A percentile compares a stretch with the other conserved stretches of the same genome.
These are phyloP conservation scores for Archips xylosteana DNA, from an alignment of 2,888 invertebrate species.

Conservation along the genomic window DNA sequence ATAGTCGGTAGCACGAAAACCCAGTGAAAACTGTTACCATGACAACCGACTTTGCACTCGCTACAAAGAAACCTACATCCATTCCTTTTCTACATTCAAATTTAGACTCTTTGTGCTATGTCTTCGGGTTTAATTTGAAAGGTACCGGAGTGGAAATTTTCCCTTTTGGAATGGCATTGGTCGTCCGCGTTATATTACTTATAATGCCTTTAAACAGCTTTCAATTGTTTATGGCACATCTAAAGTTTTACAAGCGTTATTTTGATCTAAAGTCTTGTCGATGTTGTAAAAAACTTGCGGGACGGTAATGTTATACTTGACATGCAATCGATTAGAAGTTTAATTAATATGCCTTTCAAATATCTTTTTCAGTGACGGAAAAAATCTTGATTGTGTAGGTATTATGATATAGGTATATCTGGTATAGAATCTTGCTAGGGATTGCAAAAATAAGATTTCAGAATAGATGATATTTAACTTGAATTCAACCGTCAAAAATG, in stretches of 20 bases:
- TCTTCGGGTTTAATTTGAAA: background rate
- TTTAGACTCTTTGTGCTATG: background rate
- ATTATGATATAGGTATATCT: too few species aligned
- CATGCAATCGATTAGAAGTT: background rate
- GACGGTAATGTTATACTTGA: background rate
- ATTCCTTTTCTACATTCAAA: background rate
- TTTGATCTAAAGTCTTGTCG: background rate
- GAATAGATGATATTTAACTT: too few species aligned
- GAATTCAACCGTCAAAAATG: too few species aligned
- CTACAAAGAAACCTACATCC: background rate
- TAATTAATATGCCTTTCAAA: too few species aligned
- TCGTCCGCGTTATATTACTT: background rate
- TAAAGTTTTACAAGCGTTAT: constrained; percentile 3
- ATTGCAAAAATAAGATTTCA: too few species aligned
- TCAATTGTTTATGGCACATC: background rate
- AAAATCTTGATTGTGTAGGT: too few species aligned
- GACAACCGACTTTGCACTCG: background rate
- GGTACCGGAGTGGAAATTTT: background rate
- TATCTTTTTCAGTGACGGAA: background rate
- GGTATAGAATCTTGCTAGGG: too few species aligned
- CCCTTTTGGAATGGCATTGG: background rate
- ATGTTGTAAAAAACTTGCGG: background rate
- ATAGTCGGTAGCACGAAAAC: constrained; percentile 18
- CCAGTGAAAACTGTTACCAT: background rate
- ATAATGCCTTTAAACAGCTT: constrained; percentile 11